Conservation (phyloP, 2,888 invertebrate genomes). For the Melieria omissa region DNA sequence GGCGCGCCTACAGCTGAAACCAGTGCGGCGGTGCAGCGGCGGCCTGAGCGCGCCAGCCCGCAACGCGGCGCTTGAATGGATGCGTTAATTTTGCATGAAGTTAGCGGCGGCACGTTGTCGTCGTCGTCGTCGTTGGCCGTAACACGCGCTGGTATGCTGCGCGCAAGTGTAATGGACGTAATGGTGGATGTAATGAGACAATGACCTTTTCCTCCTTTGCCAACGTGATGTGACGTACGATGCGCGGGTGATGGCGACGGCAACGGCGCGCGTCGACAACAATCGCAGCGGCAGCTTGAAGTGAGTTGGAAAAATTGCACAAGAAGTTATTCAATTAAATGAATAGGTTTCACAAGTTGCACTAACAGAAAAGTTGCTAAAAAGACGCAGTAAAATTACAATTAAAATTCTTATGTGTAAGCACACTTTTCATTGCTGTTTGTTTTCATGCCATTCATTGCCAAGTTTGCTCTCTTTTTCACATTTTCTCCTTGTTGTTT, state of each 20-base stretch:
- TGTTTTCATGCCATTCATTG: no score
- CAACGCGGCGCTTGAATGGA: conserved; percentile 28
- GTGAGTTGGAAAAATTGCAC: not conserved
- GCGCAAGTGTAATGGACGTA: conserved; percentile 13
- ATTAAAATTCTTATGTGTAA: no score
- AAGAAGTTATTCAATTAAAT: conserved; percentile 29
- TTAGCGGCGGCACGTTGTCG: not conserved
- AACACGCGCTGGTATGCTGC: no score
- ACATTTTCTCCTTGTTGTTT: no score
- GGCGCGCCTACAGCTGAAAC: not conserved
- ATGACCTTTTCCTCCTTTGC: conserved; percentile 43
- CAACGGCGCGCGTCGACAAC: no score
- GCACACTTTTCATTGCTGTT: no score
- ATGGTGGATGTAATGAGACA: conserved; percentile 44
- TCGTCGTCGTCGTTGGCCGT: conserved; percentile 9
- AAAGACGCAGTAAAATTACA: no score
- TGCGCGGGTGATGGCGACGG: no score
- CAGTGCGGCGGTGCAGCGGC: not conserved
- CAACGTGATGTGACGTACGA: not conserved
- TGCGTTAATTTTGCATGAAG: conserved; percentile 36
- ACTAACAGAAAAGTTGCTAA: no score
- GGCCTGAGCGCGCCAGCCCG: no score
- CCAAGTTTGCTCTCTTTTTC: no score
- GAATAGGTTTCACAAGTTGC: conserved; percentile 10
- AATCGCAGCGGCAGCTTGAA: no score